Conservation (phyloP, 2,888 invertebrate genomes). For the Lycaena phlaeas region DNA sequence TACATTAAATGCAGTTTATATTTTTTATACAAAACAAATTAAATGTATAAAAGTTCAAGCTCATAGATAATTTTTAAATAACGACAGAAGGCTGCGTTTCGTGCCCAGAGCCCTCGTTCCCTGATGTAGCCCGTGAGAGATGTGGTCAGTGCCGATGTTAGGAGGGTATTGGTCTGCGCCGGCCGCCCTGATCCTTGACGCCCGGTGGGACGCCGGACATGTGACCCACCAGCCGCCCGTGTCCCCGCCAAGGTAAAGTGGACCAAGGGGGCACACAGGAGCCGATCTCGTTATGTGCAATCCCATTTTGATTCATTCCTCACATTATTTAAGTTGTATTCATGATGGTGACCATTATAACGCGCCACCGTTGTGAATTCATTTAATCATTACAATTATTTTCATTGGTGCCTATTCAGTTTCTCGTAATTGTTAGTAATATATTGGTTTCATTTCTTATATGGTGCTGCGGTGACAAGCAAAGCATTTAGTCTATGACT, state of each 20-base stretch:
- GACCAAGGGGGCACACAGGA: constrained; percentile 55
- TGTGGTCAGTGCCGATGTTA: constrained; percentile 60
- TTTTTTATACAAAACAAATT: constrained; percentile 7
- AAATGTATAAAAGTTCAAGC: constrained; percentile 35
- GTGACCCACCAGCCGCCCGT: constrained; percentile 21
- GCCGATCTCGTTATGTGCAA: constrained; percentile 56
- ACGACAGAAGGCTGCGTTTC: constrained; percentile 66
- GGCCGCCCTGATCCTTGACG: constrained; percentile 11
- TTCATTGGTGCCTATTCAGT: constrained; percentile 23
- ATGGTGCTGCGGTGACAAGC: not conserved
- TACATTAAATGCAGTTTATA: constrained; percentile 1
- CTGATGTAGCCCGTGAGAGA: constrained; percentile 65
- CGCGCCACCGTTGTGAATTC: constrained; percentile 15
- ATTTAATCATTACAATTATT: constrained; percentile 16
- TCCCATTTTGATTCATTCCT: constrained; percentile 44
- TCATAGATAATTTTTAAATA: constrained; percentile 69
- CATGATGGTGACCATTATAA: constrained; percentile 21
- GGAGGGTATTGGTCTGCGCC: constrained; percentile 57
- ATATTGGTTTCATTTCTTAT: constrained; percentile 7
- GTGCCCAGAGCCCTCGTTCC: constrained; percentile 52
- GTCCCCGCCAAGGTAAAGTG: constrained; percentile 54
- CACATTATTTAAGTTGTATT: constrained; percentile 23
- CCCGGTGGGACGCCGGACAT: constrained; percentile 24
- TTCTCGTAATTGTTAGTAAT: constrained; percentile 26
- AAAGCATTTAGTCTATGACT: too few relatives aligned